Evolutionary conservation across 2,113 vertebrate species (phyloP).

Genomic region (Microcebus ravelobensis): DNA sequence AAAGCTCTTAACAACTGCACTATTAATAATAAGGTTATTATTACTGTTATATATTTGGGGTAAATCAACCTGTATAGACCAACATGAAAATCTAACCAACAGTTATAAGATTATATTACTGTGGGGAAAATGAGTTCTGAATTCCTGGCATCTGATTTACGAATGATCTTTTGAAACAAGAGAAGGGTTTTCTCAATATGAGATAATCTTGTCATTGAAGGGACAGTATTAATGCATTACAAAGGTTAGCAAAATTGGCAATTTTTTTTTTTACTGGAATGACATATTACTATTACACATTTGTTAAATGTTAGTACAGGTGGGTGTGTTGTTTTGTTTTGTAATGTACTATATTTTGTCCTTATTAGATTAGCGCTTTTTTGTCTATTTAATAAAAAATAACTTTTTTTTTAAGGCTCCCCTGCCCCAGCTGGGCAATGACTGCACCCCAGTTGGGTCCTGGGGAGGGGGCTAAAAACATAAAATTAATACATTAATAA

Average conservation of each 20-base stretch:
- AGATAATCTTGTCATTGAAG: background rate
- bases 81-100: background rate
- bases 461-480: background rate
- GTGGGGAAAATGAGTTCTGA: constrained; percentile 22
- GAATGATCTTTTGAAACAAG: constrained; percentile 50
- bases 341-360: background rate
- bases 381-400: constrained; percentile 21
- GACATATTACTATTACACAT: background rate
- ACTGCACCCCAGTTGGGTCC: no score
- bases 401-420: background rate
- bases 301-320: background rate
- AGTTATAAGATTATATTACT: background rate
- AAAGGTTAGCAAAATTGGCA: background rate
- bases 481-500: no score
- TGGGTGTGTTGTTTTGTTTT: constrained; percentile 3
- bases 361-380: background rate
- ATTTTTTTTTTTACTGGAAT: background rate
- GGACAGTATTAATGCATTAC: background rate
- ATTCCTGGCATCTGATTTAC: constrained; percentile 41
- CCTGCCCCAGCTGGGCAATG: no score
- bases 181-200: background rate
- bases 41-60: background rate
- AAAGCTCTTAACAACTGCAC: background rate
- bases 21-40: background rate
- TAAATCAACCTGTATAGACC: constrained; percentile 24